Conservation (phyloP, 2,888 invertebrate genomes). For the Phaonia tiefii region DNA sequence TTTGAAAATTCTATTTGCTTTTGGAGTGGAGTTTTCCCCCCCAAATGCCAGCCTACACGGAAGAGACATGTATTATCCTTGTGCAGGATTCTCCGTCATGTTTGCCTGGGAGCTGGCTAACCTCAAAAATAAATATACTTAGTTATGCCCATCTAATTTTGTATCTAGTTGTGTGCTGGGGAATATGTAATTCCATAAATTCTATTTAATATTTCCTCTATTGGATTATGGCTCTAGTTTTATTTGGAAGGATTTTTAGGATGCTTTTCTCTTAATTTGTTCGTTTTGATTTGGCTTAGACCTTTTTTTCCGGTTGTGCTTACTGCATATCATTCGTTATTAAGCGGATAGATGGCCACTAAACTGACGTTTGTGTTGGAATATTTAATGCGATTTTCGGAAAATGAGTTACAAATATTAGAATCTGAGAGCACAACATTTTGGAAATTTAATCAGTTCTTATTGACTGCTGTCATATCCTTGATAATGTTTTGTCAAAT, state of each 20-base stretch:
- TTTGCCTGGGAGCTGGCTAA: constrained; percentile 5
- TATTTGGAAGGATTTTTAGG: not conserved
- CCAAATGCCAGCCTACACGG: not conserved
- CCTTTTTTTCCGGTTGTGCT: constrained; percentile 3
- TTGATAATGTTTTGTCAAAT: no score
- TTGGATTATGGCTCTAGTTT: constrained; percentile 22
- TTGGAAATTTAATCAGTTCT: no score
- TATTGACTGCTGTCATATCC: no score
- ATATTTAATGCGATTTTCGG: constrained; percentile 48
- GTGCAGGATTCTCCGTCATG: constrained; percentile 21
- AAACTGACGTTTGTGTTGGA: constrained; percentile 52
- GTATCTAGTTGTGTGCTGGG: constrained; percentile 45
- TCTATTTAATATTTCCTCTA: constrained; percentile 46
- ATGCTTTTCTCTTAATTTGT: not conserved
- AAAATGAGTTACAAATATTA: no score
- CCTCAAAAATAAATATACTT: constrained; percentile 28
- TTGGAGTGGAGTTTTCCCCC: constrained; percentile 25
- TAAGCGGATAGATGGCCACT: constrained; percentile 36
- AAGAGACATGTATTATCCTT: constrained; percentile 28
- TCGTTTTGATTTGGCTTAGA: not conserved
- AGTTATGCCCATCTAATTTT: no score
- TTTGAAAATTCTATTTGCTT: constrained; percentile 60
- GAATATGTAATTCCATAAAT: constrained; percentile 64
- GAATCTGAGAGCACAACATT: no score
- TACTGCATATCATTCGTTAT: not conserved